Evolutionary conservation across 1,140 invertebrate genomes (phyloP), one percentile per base, ranked within the genome.

Genomic region (Plectus sambesii): DNA sequence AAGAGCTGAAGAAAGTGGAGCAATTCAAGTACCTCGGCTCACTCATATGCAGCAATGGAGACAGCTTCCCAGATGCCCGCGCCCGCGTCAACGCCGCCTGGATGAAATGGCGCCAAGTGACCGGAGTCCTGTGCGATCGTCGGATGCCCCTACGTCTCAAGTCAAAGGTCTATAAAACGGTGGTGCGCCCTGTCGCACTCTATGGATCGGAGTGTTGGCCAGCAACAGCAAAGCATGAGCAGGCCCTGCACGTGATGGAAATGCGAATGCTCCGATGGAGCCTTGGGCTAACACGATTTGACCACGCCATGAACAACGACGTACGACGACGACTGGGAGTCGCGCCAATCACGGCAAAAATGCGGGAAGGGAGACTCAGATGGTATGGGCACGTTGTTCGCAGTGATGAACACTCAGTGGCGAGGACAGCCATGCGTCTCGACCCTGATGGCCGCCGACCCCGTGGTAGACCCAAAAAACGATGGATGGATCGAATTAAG

Each of bases 41-140:
- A 12, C 12, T 33, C 30, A 33, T 33, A 33, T 33, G 30, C 30
- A 33, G 17, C 30, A 33, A 33, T 33, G 30, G 30, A 33, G 30
- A 33, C 17, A 33, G 12, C 30, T 12, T 33, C 17, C 30, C 30
- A 33, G 30, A 33, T 33, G 30, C 30, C 30, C 12, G 30, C 12
- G 12, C 30, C 30, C 17, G 30, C n/a, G n/a, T n/a, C n/a, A n/a
- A n/a, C n/a, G n/a, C n/a, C n/a, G n/a, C n/a, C n/a, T n/a, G n/a
- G n/a, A n/a, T n/a, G n/a, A n/a, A n/a, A n/a, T n/a, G n/a, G n/a
- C n/a, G n/a, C n/a, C n/a, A n/a, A n/a, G n/a, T n/a, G n/a, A n/a
- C n/a, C n/a, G n/a, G n/a, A n/a, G n/a, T n/a, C n/a, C n/a, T n/a
- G n/a, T n/a, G n/a, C n/a, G n/a, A n/a, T n/a, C n/a, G n/a, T n/a